Conservation (phyloP, 1,140 invertebrate genomes). For the Conus ventricosus region DNA sequence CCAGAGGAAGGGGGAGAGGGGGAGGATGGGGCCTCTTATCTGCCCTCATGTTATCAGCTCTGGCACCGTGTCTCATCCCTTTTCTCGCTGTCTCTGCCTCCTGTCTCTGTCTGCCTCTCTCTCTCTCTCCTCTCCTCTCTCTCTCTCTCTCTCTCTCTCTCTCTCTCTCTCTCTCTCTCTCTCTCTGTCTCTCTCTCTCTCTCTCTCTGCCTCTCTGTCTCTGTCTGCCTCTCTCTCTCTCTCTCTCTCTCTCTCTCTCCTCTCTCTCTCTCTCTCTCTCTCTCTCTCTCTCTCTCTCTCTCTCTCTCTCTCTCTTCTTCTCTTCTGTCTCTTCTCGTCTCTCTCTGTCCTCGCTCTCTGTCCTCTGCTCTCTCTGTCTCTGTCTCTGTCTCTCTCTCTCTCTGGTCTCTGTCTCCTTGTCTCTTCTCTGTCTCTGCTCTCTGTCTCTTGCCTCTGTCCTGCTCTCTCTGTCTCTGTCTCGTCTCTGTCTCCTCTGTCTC, state of each 20-base stretch:
- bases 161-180: conserved; percentile 12
- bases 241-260: conserved; percentile 18
- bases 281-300: not conserved
- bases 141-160: conserved; percentile 4
- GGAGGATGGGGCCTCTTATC: too few species aligned
- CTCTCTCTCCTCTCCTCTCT: not conserved
- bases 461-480: not conserved
- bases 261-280: not conserved
- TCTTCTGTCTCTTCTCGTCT: not conserved
- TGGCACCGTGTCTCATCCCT: not conserved
- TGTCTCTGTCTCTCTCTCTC: not conserved
- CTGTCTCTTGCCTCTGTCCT: not conserved
- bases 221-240: conserved; percentile 17
- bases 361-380: not conserved
- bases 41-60: too few species aligned
- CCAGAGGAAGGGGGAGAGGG: too few species aligned
- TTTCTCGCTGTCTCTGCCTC: not conserved
- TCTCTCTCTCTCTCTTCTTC: not conserved
- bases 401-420: not conserved
- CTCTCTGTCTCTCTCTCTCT: conserved; percentile 26
- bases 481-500: not conserved
- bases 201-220: conserved; percentile 8
- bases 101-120: not conserved
- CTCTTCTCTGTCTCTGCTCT: not conserved
- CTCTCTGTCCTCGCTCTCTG: not conserved